Percentiles rank a stretch among this genome's conserved stretches.
Evolutionary conservation across 2,113 vertebrate genomes (phyloP).

Genomic region (Glaucidium brasilianum): DNA sequence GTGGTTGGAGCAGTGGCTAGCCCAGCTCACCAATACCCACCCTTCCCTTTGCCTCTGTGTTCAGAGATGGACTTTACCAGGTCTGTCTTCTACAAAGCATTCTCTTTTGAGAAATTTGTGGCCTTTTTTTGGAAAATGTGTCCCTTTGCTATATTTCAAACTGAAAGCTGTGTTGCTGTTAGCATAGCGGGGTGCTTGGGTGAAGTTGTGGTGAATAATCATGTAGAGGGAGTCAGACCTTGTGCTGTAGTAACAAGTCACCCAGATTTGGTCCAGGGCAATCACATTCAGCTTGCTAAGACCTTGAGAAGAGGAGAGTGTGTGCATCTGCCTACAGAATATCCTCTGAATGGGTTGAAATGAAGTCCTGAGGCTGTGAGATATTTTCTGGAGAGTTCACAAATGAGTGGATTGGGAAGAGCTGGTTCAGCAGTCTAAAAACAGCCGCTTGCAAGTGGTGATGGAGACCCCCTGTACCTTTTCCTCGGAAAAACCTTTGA

Average conservation of each 20-base stretch:
- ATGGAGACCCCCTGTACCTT: not conserved
- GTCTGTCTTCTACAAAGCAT: not conserved
- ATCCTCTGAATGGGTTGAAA: not conserved
- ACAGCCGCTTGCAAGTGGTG: not conserved
- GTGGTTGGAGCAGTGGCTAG: not conserved
- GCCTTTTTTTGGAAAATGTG: not conserved
- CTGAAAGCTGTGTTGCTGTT: not conserved
- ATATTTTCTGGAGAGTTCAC: not conserved
- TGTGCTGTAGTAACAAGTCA: not conserved
- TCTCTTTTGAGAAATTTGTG: not conserved
- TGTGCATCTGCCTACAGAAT: not conserved
- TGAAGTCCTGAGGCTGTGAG: not conserved
- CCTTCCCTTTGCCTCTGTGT: not conserved
- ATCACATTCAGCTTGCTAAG: not conserved
- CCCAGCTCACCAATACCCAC: not conserved
- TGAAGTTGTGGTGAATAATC: not conserved
- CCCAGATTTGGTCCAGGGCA: not conserved
- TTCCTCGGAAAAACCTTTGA: not conserved
- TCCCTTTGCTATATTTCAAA: not conserved
- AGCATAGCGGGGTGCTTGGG: not conserved
- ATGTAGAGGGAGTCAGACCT: not conserved
- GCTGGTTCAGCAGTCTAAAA: not conserved
- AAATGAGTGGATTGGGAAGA: not conserved
- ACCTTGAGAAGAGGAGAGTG: not conserved
- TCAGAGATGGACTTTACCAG: not conserved